These are phyloP conservation scores for Columba livia DNA, from an alignment of 2,113 vertebrate genomes.

Conservation along the genomic window DNA sequence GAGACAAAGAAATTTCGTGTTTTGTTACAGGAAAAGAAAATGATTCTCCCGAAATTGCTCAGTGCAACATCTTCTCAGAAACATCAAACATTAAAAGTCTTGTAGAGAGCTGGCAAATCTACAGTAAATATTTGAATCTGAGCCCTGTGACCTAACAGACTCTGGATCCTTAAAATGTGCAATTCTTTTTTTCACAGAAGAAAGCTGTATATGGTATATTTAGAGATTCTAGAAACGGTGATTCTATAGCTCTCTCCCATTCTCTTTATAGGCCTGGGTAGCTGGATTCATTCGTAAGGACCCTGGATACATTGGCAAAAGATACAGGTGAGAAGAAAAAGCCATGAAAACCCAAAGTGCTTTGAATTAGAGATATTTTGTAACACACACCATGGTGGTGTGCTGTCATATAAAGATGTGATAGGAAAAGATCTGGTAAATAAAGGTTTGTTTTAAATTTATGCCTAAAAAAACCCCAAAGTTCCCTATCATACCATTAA, in stretches of 20 bases:
- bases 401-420: not conserved
- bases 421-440: not conserved
- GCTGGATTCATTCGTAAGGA: not conserved
- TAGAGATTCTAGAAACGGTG: not conserved
- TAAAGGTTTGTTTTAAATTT: not conserved
- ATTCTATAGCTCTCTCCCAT: not conserved
- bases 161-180: not conserved
- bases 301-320: not conserved
- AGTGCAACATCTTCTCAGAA: not conserved
- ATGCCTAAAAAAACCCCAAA: not conserved
- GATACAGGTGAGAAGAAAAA: not conserved
- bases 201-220: not conserved
- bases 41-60: not conserved
- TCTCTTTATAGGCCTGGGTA: not conserved
- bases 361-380: not conserved
- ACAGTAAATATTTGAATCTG: not conserved
- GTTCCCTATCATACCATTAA: not conserved
- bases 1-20: not conserved
- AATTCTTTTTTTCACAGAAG: not conserved
- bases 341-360: not conserved
- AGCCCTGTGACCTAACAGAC: not conserved
- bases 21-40: not conserved
- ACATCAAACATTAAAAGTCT: not conserved
- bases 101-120: not conserved
- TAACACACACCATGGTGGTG: fast-evolving